Conservation (phyloP, 2,797 vertebrate species). For the Rachycentron canadum region DNA sequence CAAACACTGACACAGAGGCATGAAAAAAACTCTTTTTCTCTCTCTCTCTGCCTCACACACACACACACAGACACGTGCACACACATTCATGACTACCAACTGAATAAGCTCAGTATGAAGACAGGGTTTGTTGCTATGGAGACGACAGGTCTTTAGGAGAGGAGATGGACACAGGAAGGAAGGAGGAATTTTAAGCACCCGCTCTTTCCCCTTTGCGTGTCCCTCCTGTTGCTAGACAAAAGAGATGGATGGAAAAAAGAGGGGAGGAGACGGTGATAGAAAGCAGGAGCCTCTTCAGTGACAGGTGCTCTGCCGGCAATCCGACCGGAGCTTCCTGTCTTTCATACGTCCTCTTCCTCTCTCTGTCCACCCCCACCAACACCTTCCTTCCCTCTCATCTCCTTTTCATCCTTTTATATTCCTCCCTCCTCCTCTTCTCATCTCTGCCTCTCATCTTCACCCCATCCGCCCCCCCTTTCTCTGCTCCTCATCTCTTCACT, state of each 20-base stretch:
- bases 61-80: constrained; percentile 39
- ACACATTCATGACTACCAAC: constrained; percentile 67
- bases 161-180: constrained; percentile 85
- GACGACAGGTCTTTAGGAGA: constrained; percentile 77
- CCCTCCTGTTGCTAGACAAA: constrained; percentile 76
- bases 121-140: constrained; percentile 79
- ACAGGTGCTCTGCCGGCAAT: constrained; percentile 81
- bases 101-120: constrained; percentile 82
- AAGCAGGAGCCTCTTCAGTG: constrained; percentile 83
- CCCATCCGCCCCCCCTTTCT: constrained; percentile 19
- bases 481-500: constrained; percentile 43
- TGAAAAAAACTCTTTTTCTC: constrained; percentile 21
- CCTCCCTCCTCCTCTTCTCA: constrained; percentile 49
- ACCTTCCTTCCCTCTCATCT: constrained; percentile 62
- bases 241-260: constrained; percentile 65
- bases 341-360: constrained; percentile 73
- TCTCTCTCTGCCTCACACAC: constrained; percentile 25
- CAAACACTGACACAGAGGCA: constrained; percentile 53
- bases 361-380: constrained; percentile 31
- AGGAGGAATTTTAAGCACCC: constrained; percentile 79
- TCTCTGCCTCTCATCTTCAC: constrained; percentile 59
- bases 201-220: constrained; percentile 71
- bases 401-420: constrained; percentile 68
- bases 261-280: constrained; percentile 64
- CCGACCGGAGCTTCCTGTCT: constrained; percentile 81